Base-by-base conservation (phyloP, 2,797 vertebrate species). In the Tokudaia tokunoshimensis region DNA sequence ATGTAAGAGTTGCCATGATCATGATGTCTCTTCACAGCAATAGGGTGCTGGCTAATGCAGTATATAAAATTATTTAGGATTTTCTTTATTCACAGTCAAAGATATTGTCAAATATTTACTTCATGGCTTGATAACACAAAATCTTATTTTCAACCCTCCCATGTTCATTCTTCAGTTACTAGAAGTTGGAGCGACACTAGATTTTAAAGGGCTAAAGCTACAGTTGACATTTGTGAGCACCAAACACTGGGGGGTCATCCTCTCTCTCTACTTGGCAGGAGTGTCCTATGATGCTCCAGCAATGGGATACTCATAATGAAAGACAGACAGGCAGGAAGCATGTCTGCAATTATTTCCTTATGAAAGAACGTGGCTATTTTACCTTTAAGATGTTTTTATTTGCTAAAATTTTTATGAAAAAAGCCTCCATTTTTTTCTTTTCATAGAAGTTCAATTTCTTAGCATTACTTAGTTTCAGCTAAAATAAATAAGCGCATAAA, bases 341-440 rank as follows among this genome's bases (percentile, higher is more conserved):
- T 4, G 34, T 19, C 55, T 37, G 41, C 65, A 75, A 79, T 70
- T 59, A 80, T 22, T 52, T 88, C 24, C 47, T 81, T 89, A 63
- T 52, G 52, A 85, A 91, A 75, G 6, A 72, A 57, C 4, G 1
- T 14, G 22, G 24, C 59, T 89, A 92, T 86, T 85, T 95, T 47
- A 82, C 13, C 22, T 91, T 59, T 78, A 9, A 90, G 9, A 10
- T 81, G 47, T 84, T 89, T 94, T 9, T n/a, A 55, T 70, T 85
- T 79, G 24, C 7, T 50, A 91, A 95, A 79, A 74, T 8, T 88
- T 91, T 88, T 91, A 50, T 96, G 79, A 93, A 92, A 96, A 85
- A 34, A 52, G 1, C 14, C 13, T 47, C 15, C 41, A 63, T 4
- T 61, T 65, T 55, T 63, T 47, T 81, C 5, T 84, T 65, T 67